A percentile compares a stretch with the other conserved stretches of the same genome.
Conservation (phyloP, 2,888 invertebrate genomes). For the Pyrrhia umbra region DNA sequence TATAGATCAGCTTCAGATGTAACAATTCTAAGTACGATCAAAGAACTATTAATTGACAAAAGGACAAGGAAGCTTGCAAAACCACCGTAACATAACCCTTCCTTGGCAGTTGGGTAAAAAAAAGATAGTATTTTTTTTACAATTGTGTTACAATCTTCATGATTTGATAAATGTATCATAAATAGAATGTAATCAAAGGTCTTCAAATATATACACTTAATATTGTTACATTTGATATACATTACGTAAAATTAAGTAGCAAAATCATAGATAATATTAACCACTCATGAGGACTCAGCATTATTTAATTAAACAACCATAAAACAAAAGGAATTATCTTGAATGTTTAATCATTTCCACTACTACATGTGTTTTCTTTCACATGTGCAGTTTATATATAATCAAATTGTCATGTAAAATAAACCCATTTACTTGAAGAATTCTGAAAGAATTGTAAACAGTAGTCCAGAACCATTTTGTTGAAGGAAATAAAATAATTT, state of each 20-base stretch:
- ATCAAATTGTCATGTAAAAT: slow-evolving; percentile 2
- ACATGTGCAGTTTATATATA: slow-evolving; percentile 37
- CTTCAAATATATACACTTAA: neutral
- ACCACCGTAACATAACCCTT: no score
- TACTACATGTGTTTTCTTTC: no score
- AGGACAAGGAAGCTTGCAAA: no score
- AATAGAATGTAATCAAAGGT: neutral
- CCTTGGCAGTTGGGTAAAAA: no score
- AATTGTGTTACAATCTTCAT: no score
- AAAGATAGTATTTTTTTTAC: no score
- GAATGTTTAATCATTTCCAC: neutral
- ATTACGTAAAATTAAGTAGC: neutral
- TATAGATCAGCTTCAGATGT: slow-evolving; percentile 3
- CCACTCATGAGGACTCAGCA: neutral
- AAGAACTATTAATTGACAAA: no score
- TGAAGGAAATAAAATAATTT: slow-evolving; percentile 52
- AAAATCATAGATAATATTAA: neutral
- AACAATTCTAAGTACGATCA: neutral
- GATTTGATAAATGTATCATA: no score
- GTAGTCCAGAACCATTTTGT: slow-evolving; percentile 35
- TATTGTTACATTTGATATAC: neutral
- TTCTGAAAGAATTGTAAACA: slow-evolving; percentile 25
- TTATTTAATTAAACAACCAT: neutral
- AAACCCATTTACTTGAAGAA: slow-evolving; percentile 3
- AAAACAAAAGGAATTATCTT: neutral